Conservation (phyloP, 2,797 vertebrate species). For the Halcyon chelicuti region DNA sequence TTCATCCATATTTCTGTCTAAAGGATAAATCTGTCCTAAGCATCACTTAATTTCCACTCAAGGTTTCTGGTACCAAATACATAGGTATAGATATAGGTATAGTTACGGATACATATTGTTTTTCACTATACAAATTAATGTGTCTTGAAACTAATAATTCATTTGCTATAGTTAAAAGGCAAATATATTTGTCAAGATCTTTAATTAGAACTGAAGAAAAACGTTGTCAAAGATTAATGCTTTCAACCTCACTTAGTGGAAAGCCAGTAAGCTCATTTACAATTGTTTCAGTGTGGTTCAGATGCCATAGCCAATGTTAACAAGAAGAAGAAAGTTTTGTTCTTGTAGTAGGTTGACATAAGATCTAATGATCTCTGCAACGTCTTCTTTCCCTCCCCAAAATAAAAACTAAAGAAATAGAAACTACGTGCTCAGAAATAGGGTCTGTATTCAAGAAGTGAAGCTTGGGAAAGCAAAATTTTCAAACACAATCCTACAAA, state of each 20-base stretch:
- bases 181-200: constrained; percentile 40
- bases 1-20: constrained; percentile 24
- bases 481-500: not conserved
- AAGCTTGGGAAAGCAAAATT: not conserved
- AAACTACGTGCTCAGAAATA: not conserved
- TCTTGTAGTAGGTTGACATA: not conserved
- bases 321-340: not conserved
- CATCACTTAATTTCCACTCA: not conserved
- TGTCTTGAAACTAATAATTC: constrained; percentile 31
- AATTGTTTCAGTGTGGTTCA: constrained; percentile 9
- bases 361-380: not conserved
- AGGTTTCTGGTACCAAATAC: not conserved
- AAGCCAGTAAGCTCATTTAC: constrained; percentile 4
- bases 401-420: not conserved
- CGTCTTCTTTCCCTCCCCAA: not conserved
- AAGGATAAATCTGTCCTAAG: not conserved
- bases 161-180: not conserved
- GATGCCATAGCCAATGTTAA: not conserved
- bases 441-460: not conserved
- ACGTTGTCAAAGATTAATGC: not conserved
- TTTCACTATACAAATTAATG: constrained; percentile 11
- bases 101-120: not conserved
- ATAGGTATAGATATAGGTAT: not conserved
- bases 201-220: constrained; percentile 26
- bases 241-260: constrained; percentile 45